Base-by-base conservation (phyloP, 2,888 invertebrate genomes). In the Caenorhabditis sinica region DNA sequence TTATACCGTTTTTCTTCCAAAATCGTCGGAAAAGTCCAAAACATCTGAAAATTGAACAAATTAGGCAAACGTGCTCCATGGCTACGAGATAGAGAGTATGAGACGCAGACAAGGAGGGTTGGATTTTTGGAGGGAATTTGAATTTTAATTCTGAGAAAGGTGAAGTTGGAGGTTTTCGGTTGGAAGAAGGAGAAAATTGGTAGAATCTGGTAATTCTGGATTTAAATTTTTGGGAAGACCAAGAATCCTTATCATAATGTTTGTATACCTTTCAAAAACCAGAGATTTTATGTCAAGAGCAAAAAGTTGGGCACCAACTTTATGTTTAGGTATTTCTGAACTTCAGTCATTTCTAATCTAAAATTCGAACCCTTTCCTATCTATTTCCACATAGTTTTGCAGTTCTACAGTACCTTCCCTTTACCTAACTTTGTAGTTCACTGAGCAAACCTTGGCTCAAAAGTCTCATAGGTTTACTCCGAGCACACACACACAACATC, bases 101-200 rank as follows among this genome's bases (percentile, higher is more conserved):
- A 60, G 60, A 33, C 60, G 60, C 56, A 60, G 60, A 60, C 33
- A 60, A n/a, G n/a, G n/a, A n/a, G n/a, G n/a, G n/a, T n/a, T n/a
- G 45, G 1, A n/a, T 33, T 60, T 30, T 60, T 60, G 33, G 60
- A 33, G 60, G 60, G 20, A 60, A 60, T 9, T 33, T 33, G 8
- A 60, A 60, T 45, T 17, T 45, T 0, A 45, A 45, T 17, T 45
- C n/a, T 45, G 4, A 17, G 45, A 5, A 45, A n/a, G 23, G 6
- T n/a, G n/a, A 53, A 53, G 8, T 23, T 53, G 53, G 4, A 53
- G 23, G 0, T 45, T 45, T 45, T 15, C 3, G 5, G 40, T 13
- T n/a, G n/a, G n/a, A n/a, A n/a, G n/a, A n/a, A n/a, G n/a, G 4
- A 40, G 1, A 40, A 40, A 40, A 40, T 40, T 2, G 40, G 40